Base-by-base conservation (phyloP, 2,113 vertebrate species). In the Campylomormyrus tamandua region DNA sequence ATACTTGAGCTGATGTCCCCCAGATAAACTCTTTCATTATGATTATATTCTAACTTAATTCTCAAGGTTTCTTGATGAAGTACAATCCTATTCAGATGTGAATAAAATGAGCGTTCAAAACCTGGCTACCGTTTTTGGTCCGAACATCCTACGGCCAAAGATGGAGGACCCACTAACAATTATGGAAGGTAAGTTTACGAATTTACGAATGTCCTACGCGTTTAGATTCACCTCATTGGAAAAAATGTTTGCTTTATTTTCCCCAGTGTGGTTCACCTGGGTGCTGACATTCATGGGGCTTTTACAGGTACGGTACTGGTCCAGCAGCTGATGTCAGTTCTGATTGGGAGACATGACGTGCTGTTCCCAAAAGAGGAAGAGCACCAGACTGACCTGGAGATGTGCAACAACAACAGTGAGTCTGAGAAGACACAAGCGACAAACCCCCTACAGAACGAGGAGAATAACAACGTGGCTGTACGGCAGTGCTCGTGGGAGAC, bases 31-130 rank as follows among this genome's bases (percentile, higher is more conserved):
- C 27, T 31, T 31, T 31, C n/a, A 70, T 70, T 70, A 70, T 31
- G 62, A 70, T 27, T 70, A 31, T 87, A 50, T 7, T 31, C 2
- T 87, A 31, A 35, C 27, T 52, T 87, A 52, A 50, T 1, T 90
- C 62, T 5, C 39, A 92, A 99, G 98, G 90, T 99, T 99, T 94
- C 95, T 99, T 83, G 98, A 99, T 96, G 98, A 99, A 96, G 98
- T 99, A 45, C 98, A 99, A 92, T 99, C 98, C 0, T 97, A 98
- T 90, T 97, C 98, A 10, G 97, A 97, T n/a, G 92, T 99, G 86
- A 99, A 99, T 94, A 99, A 99, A 95, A 99, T 99, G 98, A 99
- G 98, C 0, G 97, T 97, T 35, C 98, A 99, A 93, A 99, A 99
- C 92, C 93, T 99, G 92, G 98, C 98, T 21, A 99, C 98, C 0